Evolutionary conservation across 2,113 vertebrate genomes (phyloP), one percentile per base, ranked within the genome.

Genomic region (Gnathonemus echidnorhynchus): DNA sequence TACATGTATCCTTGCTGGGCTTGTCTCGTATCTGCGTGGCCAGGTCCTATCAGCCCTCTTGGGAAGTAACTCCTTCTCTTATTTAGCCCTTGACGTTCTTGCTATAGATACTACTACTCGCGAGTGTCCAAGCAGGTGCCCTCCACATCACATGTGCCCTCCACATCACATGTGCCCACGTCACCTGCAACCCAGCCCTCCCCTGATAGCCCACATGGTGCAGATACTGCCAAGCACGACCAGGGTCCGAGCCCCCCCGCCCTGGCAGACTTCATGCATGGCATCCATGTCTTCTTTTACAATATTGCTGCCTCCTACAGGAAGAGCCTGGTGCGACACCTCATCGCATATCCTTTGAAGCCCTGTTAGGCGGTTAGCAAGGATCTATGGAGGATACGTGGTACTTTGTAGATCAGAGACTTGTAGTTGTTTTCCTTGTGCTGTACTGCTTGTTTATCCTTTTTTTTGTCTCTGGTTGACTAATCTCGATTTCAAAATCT

Each of bases 1-100:
- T 97, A 95, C 90, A 94, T 98, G 97, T 99, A 98, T 98, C 97
- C 95, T 96, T 95, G 3, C 62, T 50, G 70, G 39, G 27, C 3
- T 52, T 35, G n/a, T 50, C n/a, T 15, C 15, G 17, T 45, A 10
- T 31, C 13, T 31, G 13, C 1, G 49, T 39, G 49, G 13, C 2
- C n/a, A 5, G 49, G 27, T 1, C 46, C 83, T 27, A 1, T 46
- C 83, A 4, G 5, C 83, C 83, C 24, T 5, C 42, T 83, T 24
- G 31, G 46, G 56, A 45, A 80, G 6, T 27, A 4, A 31, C 27
- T 48, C 10, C 24, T 5, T 86, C 74, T 86, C 74, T 53, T 17
- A 21, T 21, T 5, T 17, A 10, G 27, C 86, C 66, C 91, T 95
- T 93, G 91, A 95, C 91, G 17, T 21, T 5, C 46, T 50, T 53